Evolutionary conservation across 2,113 vertebrate genomes (phyloP).

Genomic region (Chaetura pelagica): DNA sequence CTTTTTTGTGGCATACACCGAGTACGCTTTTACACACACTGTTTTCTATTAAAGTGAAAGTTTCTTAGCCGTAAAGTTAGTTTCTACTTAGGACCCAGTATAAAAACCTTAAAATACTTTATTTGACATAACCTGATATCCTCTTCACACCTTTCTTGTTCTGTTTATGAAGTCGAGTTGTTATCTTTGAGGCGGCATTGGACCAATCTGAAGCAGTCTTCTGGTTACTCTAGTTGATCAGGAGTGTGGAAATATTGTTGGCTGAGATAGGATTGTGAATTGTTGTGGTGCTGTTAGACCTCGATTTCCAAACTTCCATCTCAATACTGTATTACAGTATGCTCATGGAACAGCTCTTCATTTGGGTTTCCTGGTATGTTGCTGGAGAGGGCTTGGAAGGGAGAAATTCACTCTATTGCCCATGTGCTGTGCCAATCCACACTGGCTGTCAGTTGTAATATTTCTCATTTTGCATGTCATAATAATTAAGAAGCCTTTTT

Average conservation of each 20-base stretch:
- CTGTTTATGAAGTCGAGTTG: neutral
- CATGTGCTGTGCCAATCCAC: neutral
- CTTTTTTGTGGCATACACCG: neutral
- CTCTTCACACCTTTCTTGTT: neutral
- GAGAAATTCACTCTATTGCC: neutral
- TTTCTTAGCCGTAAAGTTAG: neutral
- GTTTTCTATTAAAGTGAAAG: neutral
- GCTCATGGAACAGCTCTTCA: neutral
- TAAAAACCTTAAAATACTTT: neutral
- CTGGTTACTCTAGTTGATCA: neutral
- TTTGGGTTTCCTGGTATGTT: neutral
- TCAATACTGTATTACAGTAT: neutral
- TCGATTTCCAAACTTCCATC: neutral
- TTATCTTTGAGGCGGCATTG: neutral
- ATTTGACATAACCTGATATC: neutral
- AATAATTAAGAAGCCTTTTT: neutral
- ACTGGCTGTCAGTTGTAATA: neutral
- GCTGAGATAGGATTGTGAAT: neutral
- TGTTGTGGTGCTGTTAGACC: neutral
- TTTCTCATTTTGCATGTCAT: rapidly evolving
- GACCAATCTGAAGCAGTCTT: neutral
- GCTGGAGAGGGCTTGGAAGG: neutral
- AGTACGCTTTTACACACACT: neutral
- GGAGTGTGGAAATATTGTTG: neutral
- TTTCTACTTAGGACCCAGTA: neutral